These are phyloP conservation scores for Meriones psammophilus DNA, from an alignment of 2,797 vertebrate species.

Conservation along the genomic window DNA sequence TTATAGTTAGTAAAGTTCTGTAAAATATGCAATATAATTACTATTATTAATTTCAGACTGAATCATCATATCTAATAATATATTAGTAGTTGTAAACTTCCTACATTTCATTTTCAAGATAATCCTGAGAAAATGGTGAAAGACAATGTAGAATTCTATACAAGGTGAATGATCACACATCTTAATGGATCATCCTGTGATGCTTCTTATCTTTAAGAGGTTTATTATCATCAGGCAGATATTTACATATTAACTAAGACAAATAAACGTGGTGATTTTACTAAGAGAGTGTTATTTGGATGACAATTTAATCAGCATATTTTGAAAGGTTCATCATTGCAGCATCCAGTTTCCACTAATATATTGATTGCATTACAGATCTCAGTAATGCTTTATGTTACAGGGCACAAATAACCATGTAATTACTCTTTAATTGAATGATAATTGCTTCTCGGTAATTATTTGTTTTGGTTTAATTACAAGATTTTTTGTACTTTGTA, in stretches of 20 bases:
- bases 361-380: slow-evolving; percentile 89
- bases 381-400: slow-evolving; percentile 89
- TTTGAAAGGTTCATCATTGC: slow-evolving; percentile 87
- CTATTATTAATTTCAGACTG: slow-evolving; percentile 20
- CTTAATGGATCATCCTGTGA: slow-evolving; percentile 72
- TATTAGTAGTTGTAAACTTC: neutral
- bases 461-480: slow-evolving; percentile 89
- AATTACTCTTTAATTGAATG: slow-evolving; percentile 91
- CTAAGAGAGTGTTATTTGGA: slow-evolving; percentile 85
- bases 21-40: neutral
- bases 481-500: slow-evolving; percentile 86
- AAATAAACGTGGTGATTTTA: slow-evolving; percentile 88
- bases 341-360: slow-evolving; percentile 88
- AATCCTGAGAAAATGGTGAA: neutral
- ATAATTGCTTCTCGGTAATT: slow-evolving; percentile 90
- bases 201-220: slow-evolving; percentile 80
- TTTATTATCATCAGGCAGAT: slow-evolving; percentile 83
- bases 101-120: neutral
- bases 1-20: neutral
- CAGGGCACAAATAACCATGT: slow-evolving; percentile 88
- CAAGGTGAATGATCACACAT: slow-evolving; percentile 73
- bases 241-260: slow-evolving; percentile 89
- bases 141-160: slow-evolving; percentile 56
- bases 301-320: slow-evolving; percentile 89
- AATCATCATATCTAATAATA: neutral